Percentiles rank a stretch among this genome's conserved stretches.
Evolutionary conservation across 2,113 vertebrate genomes (phyloP).

Genomic region (Paramormyrops kingsleyae): DNA sequence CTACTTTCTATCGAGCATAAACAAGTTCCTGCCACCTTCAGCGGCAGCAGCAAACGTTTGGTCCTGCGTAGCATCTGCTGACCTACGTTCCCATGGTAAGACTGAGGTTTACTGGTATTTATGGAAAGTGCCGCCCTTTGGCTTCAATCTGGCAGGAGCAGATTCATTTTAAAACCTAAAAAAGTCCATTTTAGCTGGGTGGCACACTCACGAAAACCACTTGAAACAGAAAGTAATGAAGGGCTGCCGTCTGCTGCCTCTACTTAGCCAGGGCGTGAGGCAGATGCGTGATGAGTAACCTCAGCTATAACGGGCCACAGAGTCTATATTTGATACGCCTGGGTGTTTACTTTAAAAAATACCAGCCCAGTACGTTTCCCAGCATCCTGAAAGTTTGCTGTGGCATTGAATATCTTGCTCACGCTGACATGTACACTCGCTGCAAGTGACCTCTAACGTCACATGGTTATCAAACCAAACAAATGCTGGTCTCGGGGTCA

Average conservation of each 20-base stretch:
- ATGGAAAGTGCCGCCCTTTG: neutral
- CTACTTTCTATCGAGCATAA: neutral
- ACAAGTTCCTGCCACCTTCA: neutral
- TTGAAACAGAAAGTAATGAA: constrained; percentile 6
- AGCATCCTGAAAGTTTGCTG: neutral
- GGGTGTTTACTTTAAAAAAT: neutral
- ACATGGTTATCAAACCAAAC: neutral
- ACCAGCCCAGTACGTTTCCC: neutral
- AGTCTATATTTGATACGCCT: neutral
- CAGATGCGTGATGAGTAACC: neutral
- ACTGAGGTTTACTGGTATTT: neutral
- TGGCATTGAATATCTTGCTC: neutral
- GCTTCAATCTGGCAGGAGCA: neutral
- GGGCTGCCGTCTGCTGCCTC: neutral
- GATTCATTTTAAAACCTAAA: neutral
- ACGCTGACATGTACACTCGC: neutral
- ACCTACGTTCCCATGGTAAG: neutral
- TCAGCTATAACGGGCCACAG: neutral
- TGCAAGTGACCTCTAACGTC: neutral
- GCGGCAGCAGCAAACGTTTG: neutral
- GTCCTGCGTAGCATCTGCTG: neutral
- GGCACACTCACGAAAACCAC: neutral
- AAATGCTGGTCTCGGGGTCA: neutral
- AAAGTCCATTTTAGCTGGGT: neutral
- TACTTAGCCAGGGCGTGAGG: neutral